Conservation (phyloP, 2,888 invertebrate species). For the Timema podura region DNA sequence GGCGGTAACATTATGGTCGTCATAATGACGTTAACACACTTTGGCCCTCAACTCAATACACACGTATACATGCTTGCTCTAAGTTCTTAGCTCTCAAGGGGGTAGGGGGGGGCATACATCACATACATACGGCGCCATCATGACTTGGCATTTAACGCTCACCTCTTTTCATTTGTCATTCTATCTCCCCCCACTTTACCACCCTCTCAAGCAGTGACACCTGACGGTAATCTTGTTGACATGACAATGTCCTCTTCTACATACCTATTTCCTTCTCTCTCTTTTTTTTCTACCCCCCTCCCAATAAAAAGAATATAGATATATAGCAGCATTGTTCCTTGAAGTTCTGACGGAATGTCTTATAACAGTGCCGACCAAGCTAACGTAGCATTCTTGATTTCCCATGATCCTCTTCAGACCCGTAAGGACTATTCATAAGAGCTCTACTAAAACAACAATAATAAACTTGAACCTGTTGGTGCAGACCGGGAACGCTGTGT, state of each 20-base stretch:
- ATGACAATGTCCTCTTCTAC: slow-evolving; percentile 27
- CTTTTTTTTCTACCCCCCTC: not conserved
- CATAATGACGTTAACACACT: too few species aligned
- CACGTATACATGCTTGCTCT: slow-evolving; percentile 9
- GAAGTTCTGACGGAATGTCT: slow-evolving; percentile 22
- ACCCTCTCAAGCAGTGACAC: slow-evolving; percentile 19
- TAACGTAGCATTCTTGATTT: too few species aligned
- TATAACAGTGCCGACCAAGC: slow-evolving; percentile 17
- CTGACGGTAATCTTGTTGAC: slow-evolving; percentile 28
- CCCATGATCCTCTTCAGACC: too few species aligned
- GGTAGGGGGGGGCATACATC: slow-evolving; percentile 11
- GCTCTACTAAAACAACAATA: too few species aligned
- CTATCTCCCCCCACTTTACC: slow-evolving; percentile 10
- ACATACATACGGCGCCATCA: slow-evolving; percentile 18
- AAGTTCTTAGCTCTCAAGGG: not conserved
- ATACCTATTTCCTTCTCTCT: not conserved
- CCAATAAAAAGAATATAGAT: not conserved
- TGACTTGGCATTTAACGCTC: slow-evolving; percentile 23
- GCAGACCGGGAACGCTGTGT: too few species aligned
- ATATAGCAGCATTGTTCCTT: slow-evolving; percentile 19
- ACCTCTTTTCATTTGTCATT: slow-evolving; percentile 26
- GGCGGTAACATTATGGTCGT: too few species aligned
- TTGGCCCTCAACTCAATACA: not conserved
- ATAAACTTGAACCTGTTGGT: too few species aligned
- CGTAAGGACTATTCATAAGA: too few species aligned